Percentiles rank a stretch among this genome's conserved stretches.
These are phyloP conservation scores for Peribatodes rhomboidaria DNA, from an alignment of 2,888 invertebrate genomes.

Conservation along the genomic window DNA sequence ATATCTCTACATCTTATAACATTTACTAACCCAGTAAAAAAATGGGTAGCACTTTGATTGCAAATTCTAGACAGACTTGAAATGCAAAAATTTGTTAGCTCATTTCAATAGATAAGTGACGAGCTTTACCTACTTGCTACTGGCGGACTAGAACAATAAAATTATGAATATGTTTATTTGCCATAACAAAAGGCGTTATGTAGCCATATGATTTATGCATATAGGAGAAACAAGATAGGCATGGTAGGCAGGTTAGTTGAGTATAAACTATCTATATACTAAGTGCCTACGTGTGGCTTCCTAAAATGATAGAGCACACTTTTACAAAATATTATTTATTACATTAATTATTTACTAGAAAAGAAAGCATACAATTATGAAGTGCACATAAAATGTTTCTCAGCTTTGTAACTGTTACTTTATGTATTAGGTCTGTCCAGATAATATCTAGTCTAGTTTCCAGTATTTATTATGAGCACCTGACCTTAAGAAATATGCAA, in stretches of 20 bases:
- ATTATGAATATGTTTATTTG: conserved; percentile 38
- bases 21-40: neutral
- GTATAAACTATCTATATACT: too few species aligned
- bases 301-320: neutral
- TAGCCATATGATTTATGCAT: conserved; percentile 25
- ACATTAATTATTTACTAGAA: too few species aligned
- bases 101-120: conserved; percentile 39
- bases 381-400: too few species aligned
- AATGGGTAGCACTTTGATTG: conserved; percentile 4
- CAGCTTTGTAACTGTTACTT: too few species aligned
- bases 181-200: conserved; percentile 31
- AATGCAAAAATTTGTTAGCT: conserved; percentile 33
- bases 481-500: conserved; percentile 24
- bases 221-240: neutral
- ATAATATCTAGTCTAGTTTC: conserved; percentile 18
- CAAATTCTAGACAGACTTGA: conserved; percentile 23
- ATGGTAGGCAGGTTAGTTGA: neutral
- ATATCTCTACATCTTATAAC: too few species aligned
- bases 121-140: conserved; percentile 21
- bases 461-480: conserved; percentile 18
- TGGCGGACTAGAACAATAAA: conserved; percentile 31
- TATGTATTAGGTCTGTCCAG: conserved; percentile 22
- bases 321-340: too few species aligned
- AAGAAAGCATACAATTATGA: too few species aligned
- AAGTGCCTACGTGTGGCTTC: too few species aligned